phyloP scores from a whole-genome alignment of 2,888 invertebrate genomes.

The Leucozona laternaria region DNA sequence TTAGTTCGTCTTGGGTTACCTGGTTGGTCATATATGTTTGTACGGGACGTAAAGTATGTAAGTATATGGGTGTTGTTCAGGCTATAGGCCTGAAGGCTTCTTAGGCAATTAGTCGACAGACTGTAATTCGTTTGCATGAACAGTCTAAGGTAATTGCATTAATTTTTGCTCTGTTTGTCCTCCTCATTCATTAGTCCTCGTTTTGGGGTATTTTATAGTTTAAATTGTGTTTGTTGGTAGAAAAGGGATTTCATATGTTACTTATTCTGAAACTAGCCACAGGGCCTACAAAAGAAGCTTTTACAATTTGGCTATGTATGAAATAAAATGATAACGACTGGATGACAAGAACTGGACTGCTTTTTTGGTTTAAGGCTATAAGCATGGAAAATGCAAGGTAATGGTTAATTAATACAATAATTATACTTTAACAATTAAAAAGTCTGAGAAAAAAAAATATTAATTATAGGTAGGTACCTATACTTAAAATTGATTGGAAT shows the following conservation, averaged over 20 bases:
- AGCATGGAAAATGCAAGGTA: background rate
- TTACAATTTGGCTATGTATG: background rate
- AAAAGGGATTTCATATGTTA: conserved; percentile 22
- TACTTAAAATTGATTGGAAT: too few species aligned
- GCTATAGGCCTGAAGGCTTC: conserved; percentile 57
- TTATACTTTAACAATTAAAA: too few species aligned
- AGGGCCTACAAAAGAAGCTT: conserved; percentile 12
- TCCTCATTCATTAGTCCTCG: conserved; percentile 63
- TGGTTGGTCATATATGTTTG: conserved; percentile 11
- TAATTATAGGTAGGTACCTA: too few species aligned
- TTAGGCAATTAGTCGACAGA: conserved; percentile 72
- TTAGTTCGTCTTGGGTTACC: conserved; percentile 67
- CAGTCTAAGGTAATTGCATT: conserved; percentile 71
- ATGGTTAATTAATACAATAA: too few species aligned
- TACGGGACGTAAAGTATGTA: background rate
- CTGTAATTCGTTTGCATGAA: conserved; percentile 72
- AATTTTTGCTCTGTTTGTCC: conserved; percentile 68
- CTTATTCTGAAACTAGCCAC: background rate
- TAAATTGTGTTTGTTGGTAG: conserved; percentile 53
- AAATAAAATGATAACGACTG: background rate
- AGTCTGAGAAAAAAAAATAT: too few species aligned
- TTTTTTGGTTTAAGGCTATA: background rate
- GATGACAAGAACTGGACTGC: background rate
- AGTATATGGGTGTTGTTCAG: conserved; percentile 8
- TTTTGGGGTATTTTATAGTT: conserved; percentile 45